Conservation (phyloP, 2,888 invertebrate species). For the Anodontia alba region DNA sequence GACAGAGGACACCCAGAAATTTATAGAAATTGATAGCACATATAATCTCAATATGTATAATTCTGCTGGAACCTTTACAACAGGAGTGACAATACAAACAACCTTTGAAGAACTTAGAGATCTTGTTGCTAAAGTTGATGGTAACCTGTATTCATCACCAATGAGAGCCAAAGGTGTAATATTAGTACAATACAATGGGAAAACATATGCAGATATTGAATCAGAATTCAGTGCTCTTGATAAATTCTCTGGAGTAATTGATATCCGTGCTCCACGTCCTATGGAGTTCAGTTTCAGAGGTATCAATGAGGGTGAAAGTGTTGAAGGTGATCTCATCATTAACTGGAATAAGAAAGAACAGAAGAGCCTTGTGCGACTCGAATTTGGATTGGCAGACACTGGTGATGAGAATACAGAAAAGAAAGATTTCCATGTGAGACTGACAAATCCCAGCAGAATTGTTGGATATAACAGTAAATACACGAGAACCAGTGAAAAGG, state of each 20-base stretch:
- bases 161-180: conserved; percentile 42
- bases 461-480: conserved; percentile 63
- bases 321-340: conserved; percentile 65
- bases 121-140: conserved; percentile 31
- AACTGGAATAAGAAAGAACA: conserved; percentile 78
- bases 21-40: conserved; percentile 33
- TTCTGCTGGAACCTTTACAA: conserved; percentile 13
- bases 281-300: conserved; percentile 66
- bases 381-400: conserved; percentile 61
- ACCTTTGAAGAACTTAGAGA: conserved; percentile 56
- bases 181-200: conserved; percentile 59
- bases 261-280: conserved; percentile 65
- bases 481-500: conserved; percentile 46
- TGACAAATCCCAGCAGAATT: conserved; percentile 65
- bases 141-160: conserved; percentile 36
- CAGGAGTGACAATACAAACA: conserved; percentile 45
- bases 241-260: conserved; percentile 50
- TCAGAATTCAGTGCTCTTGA: conserved; percentile 45
- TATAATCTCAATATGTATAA: neutral
- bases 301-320: conserved; percentile 55
- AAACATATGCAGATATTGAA: conserved; percentile 64
- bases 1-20: conserved; percentile 25
- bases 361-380: conserved; percentile 65
- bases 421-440: conserved; percentile 62
- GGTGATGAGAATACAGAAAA: conserved; percentile 57